Conservation (phyloP, 2,113 vertebrate species). For the Falcunculus frontatus region DNA sequence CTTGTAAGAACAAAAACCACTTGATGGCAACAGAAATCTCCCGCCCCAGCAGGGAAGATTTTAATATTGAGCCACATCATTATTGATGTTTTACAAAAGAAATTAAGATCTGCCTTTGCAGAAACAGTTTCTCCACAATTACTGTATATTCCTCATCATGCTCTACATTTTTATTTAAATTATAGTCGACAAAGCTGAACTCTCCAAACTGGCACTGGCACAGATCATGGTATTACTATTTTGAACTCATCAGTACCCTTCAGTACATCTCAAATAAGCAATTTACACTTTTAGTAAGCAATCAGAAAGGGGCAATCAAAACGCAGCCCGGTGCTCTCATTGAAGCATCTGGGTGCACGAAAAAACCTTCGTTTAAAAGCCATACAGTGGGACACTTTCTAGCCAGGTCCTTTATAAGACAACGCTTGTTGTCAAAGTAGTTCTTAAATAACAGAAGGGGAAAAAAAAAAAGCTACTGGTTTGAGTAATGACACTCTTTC, state of each 20-base stretch:
- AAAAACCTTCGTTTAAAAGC: background rate
- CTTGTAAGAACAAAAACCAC: background rate
- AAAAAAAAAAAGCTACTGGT: background rate
- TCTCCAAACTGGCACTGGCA: background rate
- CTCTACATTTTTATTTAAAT: background rate
- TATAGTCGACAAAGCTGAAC: background rate
- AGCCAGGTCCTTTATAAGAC: background rate
- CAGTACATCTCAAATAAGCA: no score
- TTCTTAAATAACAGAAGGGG: background rate
- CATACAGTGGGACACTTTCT: background rate
- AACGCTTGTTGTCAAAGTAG: background rate
- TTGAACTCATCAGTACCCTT: background rate
- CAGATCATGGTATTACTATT: background rate
- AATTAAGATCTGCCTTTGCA: background rate
- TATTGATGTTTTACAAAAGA: background rate
- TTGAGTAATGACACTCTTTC: background rate
- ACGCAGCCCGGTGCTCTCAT: rapidly evolving
- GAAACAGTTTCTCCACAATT: background rate
- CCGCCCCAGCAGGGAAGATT: background rate
- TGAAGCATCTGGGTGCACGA: background rate
- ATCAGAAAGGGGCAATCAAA: background rate
- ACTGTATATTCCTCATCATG: background rate
- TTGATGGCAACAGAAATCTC: background rate
- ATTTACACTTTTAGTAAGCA: background rate
- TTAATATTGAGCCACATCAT: background rate